Conservation (phyloP, 2,797 vertebrate species). For the Zalophus californianus region DNA sequence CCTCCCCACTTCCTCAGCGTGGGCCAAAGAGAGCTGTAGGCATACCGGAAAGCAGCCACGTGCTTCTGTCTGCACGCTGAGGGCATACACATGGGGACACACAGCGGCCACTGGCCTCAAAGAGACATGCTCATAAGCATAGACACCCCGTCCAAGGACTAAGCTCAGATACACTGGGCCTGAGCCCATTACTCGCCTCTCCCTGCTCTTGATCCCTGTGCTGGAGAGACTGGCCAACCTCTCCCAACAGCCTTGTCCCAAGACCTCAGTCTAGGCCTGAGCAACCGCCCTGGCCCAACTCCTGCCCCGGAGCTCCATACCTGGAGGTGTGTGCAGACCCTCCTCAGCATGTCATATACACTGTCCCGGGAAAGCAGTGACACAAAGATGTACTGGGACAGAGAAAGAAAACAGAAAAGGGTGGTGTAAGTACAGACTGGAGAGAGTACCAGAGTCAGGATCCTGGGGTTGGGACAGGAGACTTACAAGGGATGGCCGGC, state of each 20-base stretch:
- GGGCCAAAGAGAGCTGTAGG: background rate
- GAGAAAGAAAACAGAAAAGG: constrained; percentile 51
- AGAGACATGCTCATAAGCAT: background rate
- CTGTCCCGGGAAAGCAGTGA: constrained; percentile 97
- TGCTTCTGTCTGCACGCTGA: background rate
- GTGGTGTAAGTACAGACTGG: background rate
- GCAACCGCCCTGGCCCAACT: background rate
- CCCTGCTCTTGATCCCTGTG: background rate
- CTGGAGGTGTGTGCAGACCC: constrained; percentile 98
- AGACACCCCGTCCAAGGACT: background rate
- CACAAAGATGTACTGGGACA: constrained; percentile 95
- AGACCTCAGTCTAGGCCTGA: background rate
- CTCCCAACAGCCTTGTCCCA: background rate
- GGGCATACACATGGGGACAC: background rate
- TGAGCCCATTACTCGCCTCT: background rate
- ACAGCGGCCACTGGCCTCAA: background rate
- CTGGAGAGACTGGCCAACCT: background rate
- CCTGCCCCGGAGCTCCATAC: constrained; percentile 83
- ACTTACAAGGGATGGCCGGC: background rate
- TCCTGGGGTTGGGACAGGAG: background rate
- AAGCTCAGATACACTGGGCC: background rate
- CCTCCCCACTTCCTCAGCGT: background rate
- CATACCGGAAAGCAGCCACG: background rate
- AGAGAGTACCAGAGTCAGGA: background rate
- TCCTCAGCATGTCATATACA: constrained; percentile 94